Evolutionary conservation across 2,113 vertebrate species (phyloP), one percentile per base, ranked within the genome.

Genomic region (Silurus glanis): DNA sequence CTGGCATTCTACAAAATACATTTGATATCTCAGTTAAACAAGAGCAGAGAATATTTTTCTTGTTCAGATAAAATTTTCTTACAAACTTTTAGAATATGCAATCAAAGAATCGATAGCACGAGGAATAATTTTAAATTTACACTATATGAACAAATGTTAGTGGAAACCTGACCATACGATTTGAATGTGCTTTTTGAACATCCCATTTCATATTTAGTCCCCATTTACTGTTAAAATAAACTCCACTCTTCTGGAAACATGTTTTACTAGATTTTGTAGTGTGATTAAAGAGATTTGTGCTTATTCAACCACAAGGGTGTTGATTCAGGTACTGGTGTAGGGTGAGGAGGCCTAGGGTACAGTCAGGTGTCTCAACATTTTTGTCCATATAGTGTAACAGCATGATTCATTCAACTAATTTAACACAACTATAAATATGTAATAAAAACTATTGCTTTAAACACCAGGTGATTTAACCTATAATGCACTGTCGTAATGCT

Each of bases 1-100:
- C 96, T 80, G 96, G 95, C 93, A 97, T 93, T 91, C 97, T 97
- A 71, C 14, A 86, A 64, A 85, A 87, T 47, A 89, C 9, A 78
- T 37, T 76, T 55, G 66, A 81, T 16, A 21, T n/a, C n/a, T 66
- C 53, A 78, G 23, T 25, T 28, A n/a, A 55, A 85, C 37, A 74
- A 28, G 14, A 55, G 10, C 21, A n/a, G 23, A 53, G 47, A 75
- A 75, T 7, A 13, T 12, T 47, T 28, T 74, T 23, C 21, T 21
- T 9, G 23, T 74, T 49, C 19, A 10, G 71, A 51, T 12, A 37
- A 37, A 1, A 37, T 37, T 37, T 37, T 37, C 37, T 37, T 37
- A 37, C 37, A 37, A 37, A 37, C 37, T 19, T 14, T 45, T 47
- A 71, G 47, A 78, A 55, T 1, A 7, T 17, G 69, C 0, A n/a